Evolutionary conservation across 2,888 invertebrate species (phyloP).

Genomic region (Tortrix viridana): DNA sequence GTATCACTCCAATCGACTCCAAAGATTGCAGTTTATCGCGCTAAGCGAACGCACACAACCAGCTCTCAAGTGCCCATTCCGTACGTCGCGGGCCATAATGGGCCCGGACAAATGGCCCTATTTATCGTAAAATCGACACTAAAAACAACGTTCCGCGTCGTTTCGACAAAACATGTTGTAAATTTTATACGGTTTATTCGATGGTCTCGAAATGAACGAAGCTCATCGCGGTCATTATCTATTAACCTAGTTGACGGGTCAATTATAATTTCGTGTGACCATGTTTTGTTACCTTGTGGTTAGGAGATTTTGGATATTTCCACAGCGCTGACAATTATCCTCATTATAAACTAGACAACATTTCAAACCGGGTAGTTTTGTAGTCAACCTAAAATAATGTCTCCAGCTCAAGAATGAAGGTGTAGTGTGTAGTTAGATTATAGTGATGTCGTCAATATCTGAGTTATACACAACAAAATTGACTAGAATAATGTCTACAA

Average conservation of each 20-base stretch:
- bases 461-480: no score
- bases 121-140: conserved; percentile 79
- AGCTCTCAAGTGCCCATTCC: conserved; percentile 67
- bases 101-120: conserved; percentile 70
- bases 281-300: no score
- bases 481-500: no score
- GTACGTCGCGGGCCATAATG: conserved; percentile 70
- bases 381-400: no score
- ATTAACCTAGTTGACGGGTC: conserved; percentile 22
- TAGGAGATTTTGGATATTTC: no score
- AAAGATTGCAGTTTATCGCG: conserved; percentile 64
- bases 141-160: conserved; percentile 73
- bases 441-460: no score
- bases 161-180: conserved; percentile 64
- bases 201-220: conserved; percentile 44
- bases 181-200: conserved; percentile 56
- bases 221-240: conserved; percentile 17
- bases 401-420: no score
- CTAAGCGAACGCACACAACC: conserved; percentile 56
- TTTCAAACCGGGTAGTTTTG: no score
- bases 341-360: no score
- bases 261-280: neutral
- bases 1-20: conserved; percentile 50
- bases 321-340: no score
- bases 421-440: no score